A percentile compares a stretch with the other conserved stretches of the same genome.
Conservation (phyloP, 2,113 vertebrate genomes). For the Galemys pyrenaicus region DNA sequence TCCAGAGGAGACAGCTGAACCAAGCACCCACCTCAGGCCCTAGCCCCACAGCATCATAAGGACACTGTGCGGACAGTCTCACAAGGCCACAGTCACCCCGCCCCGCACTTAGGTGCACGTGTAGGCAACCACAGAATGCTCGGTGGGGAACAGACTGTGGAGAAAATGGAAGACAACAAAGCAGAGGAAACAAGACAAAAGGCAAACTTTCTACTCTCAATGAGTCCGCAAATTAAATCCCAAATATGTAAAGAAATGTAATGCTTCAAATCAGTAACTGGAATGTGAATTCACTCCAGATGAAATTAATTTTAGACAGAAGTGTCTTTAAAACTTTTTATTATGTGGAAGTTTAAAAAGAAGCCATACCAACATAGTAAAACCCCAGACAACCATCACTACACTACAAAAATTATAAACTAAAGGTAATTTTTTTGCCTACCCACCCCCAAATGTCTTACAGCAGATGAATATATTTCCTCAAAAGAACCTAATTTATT, state of each 20-base stretch:
- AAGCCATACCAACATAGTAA: neutral
- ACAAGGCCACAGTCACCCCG: neutral
- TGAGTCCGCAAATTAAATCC: neutral
- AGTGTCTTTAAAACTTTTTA: neutral
- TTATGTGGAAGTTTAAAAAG: neutral
- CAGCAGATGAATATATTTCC: neutral
- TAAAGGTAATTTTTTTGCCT: neutral
- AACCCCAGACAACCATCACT: neutral
- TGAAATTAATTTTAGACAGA: conserved; percentile 19
- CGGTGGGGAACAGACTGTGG: neutral
- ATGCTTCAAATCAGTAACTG: neutral
- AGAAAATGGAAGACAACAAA: neutral
- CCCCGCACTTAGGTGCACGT: neutral
- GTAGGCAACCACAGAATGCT: neutral
- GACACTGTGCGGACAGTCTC: neutral
- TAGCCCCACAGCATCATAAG: neutral
- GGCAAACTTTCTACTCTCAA: neutral
- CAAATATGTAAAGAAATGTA: neutral
- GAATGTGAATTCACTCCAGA: neutral
- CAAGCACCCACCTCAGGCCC: neutral
- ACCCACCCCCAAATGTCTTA: neutral
- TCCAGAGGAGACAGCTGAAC: neutral
- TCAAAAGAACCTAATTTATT: neutral
- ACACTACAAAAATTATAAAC: neutral
- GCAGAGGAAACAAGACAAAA: neutral